Evolutionary conservation across 2,888 invertebrate genomes (phyloP).

Genomic region (Caenorhabditis virilis): DNA sequence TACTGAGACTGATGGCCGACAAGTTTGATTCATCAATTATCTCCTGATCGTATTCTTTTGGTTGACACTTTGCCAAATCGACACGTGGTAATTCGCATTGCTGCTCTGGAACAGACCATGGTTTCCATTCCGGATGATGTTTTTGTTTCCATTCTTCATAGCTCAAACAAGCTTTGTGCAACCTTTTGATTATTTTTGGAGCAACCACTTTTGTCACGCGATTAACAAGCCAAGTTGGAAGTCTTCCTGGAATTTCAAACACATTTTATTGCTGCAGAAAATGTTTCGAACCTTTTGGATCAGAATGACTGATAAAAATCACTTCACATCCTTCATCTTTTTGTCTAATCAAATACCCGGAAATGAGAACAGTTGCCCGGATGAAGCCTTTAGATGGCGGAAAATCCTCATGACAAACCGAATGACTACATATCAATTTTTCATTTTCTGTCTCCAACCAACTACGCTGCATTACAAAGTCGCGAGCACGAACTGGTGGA

Average conservation of each 20-base stretch:
- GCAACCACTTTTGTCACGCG: constrained; percentile 84
- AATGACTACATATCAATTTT: constrained; percentile 87
- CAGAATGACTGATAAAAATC: constrained; percentile 86
- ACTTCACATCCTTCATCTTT: constrained; percentile 77
- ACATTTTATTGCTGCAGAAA: constrained; percentile 58
- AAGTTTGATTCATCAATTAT: constrained; percentile 53
- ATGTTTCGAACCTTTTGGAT: constrained; percentile 78
- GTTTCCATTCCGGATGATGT: constrained; percentile 80
- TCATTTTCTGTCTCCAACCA: constrained; percentile 87
- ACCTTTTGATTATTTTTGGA: constrained; percentile 82
- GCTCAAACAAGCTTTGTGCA: constrained; percentile 80
- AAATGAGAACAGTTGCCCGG: constrained; percentile 75
- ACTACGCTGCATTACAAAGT: constrained; percentile 88
- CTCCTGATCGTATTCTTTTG: constrained; percentile 52
- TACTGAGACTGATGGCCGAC: constrained; percentile 25
- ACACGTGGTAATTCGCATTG: constrained; percentile 52
- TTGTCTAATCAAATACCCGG: constrained; percentile 76
- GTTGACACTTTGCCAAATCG: constrained; percentile 49
- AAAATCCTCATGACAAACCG: constrained; percentile 81
- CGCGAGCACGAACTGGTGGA: constrained; percentile 72
- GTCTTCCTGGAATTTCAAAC: constrained; percentile 63
- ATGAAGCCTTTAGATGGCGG: constrained; percentile 84
- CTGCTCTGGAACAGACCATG: constrained; percentile 87
- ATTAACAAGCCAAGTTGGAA: constrained; percentile 89
- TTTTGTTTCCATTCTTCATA: constrained; percentile 85